Conservation (phyloP, 2,797 vertebrate genomes). For the Crypturellus tataupa region DNA sequence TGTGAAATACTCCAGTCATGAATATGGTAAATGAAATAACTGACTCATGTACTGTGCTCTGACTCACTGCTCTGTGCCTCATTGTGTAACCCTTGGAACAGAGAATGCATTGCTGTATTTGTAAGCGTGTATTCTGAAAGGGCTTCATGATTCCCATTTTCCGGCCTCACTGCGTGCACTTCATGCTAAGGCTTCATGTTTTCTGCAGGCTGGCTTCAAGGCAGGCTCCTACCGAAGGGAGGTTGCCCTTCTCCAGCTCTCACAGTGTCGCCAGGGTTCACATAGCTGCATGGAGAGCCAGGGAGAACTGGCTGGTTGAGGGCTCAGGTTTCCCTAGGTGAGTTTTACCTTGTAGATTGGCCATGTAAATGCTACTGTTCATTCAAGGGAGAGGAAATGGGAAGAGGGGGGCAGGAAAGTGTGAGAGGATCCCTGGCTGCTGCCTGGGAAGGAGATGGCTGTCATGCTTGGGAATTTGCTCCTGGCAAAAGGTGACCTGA, state of each 20-base stretch:
- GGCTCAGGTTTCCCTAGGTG: background rate
- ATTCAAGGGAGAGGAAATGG: background rate
- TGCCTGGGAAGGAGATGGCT: background rate
- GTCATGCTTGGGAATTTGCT: background rate
- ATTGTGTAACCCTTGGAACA: conserved; percentile 31
- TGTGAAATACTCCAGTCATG: conserved; percentile 39
- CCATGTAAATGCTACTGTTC: background rate
- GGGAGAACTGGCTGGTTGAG: background rate
- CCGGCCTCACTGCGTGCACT: background rate
- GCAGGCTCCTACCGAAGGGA: background rate
- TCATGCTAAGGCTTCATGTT: background rate
- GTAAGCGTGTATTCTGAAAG: background rate
- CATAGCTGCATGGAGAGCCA: background rate
- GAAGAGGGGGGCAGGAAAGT: background rate
- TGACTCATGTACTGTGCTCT: background rate
- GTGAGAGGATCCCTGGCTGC: background rate
- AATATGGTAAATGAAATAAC: conserved; percentile 52
- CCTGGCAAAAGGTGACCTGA: accelerated
- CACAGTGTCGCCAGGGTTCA: background rate
- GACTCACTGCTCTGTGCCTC: conserved; percentile 25
- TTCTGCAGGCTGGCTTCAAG: background rate
- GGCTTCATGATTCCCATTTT: background rate
- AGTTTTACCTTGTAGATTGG: conserved; percentile 23
- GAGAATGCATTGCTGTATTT: background rate
- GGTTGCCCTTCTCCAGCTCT: background rate